These are phyloP conservation scores for Anastrepha obliqua DNA, from an alignment of 1,140 invertebrate species.

Conservation along the genomic window DNA sequence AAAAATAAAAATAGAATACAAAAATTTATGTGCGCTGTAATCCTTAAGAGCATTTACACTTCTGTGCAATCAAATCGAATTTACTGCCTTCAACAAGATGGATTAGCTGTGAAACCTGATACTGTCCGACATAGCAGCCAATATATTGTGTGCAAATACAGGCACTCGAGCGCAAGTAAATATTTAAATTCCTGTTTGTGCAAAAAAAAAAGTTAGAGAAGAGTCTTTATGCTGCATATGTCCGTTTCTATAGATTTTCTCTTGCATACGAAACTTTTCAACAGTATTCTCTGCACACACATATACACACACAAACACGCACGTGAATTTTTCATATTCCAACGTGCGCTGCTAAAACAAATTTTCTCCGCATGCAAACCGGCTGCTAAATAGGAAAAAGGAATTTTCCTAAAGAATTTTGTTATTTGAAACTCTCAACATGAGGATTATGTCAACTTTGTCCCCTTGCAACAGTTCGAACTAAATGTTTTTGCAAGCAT, in stretches of 20 bases:
- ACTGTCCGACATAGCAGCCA: background rate
- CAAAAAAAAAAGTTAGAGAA: background rate
- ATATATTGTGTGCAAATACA: no score
- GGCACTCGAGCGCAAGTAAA: background rate
- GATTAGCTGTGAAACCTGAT: constrained; percentile 32
- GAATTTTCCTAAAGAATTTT: constrained; percentile 13
- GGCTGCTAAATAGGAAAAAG: background rate
- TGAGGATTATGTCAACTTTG: constrained; percentile 47
- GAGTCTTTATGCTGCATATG: background rate
- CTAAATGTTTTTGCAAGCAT: constrained; percentile 41
- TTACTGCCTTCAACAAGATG: constrained; percentile 27
- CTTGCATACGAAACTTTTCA: no score
- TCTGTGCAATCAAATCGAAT: constrained; percentile 10
- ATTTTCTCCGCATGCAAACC: background rate
- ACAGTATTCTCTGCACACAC: background rate
- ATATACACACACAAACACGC: background rate
- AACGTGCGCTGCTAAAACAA: background rate
- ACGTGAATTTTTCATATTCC: background rate
- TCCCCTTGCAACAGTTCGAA: constrained; percentile 29
- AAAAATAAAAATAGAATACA: no score
- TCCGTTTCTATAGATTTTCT: background rate
- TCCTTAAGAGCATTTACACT: constrained; percentile 20
- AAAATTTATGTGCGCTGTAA: background rate
- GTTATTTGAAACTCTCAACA: constrained; percentile 45
- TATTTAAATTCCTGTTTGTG: background rate